These are phyloP conservation scores for Pheosia gnoma DNA, from an alignment of 2,888 invertebrate genomes.

Conservation along the genomic window DNA sequence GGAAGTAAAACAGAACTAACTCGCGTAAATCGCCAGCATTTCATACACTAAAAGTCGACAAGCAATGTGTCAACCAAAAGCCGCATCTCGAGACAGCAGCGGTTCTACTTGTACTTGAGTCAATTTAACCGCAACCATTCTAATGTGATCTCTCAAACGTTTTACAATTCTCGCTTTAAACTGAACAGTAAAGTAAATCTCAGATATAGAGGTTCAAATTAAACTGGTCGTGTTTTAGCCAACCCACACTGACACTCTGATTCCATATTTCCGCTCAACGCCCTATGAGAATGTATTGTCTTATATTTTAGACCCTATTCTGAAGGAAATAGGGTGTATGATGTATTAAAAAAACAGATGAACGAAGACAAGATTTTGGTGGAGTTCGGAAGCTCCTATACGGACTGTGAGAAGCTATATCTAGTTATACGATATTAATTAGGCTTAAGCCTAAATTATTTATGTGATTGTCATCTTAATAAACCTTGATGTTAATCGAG, in stretches of 20 bases:
- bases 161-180: conserved; percentile 36
- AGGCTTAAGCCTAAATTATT: too few species aligned
- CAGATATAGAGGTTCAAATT: conserved; percentile 52
- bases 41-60: conserved; percentile 27
- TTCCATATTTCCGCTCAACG: conserved; percentile 77
- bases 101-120: conserved; percentile 66
- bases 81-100: conserved; percentile 65
- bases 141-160: conserved; percentile 54
- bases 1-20: neutral
- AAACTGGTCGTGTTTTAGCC: conserved; percentile 58
- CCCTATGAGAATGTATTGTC: conserved; percentile 55
- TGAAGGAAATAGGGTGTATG: conserved; percentile 28
- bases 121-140: conserved; percentile 73
- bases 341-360: neutral
- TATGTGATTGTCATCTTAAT: too few species aligned
- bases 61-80: conserved; percentile 59
- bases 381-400: neutral
- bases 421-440: too few species aligned
- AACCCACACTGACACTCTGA: conserved; percentile 72
- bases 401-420: neutral
- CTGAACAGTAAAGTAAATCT: conserved; percentile 41
- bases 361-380: neutral
- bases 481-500: too few species aligned
- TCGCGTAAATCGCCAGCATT: conserved; percentile 5
- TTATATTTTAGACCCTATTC: conserved; percentile 52